Evolutionary conservation across 2,113 vertebrate genomes (phyloP), one percentile per base, ranked within the genome.

Genomic region (Bufo gargarizans): DNA sequence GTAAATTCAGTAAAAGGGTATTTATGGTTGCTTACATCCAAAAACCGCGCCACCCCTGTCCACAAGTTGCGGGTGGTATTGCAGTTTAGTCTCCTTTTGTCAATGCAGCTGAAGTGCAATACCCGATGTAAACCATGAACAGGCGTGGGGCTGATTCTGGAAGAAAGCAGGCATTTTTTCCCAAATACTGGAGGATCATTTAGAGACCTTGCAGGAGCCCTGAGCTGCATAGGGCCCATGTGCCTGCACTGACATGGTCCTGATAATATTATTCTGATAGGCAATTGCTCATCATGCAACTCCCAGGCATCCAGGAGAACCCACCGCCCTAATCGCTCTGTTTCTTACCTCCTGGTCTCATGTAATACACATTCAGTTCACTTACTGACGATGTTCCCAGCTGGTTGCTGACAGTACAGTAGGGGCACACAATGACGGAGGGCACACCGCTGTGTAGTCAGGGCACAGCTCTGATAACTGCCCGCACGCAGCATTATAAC

Each of bases 331-430:
- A 59, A 77, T 65, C 22, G 7, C 78, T 43, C 59, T 43, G 45
- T 65, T 58, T 80, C 71, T 47, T 55, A 43, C 17, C 55, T 53
- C 2, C 9, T 59, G 22, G 33, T 82, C 71, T 65, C 59, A 65
- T 33, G 65, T 61, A 22, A 47, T 72, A 65, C 78, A 67, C 81
- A 78, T 78, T 69, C 69, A 50, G 55, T n/a, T 84, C 47, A 67
- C 50, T 88, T 67, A 83, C 72, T 88, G 56, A 88, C 84, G 74
- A 84, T 56, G 82, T 84, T 78, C 81, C 81, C 87, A 88, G 81
- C 58, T 67, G 87, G 72, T 78, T 33, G 3, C 8, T 12, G 67
- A 33, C 3, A 20, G 43, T 56, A 72, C 67, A 14, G 74, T 82
- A 49, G 47, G 9, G 20, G 82, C 22, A 67, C 13, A 50, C 50